Evolutionary conservation across 2,797 vertebrate species (phyloP), one percentile per base, ranked within the genome.

Genomic region (Sebastes steindachneri): DNA sequence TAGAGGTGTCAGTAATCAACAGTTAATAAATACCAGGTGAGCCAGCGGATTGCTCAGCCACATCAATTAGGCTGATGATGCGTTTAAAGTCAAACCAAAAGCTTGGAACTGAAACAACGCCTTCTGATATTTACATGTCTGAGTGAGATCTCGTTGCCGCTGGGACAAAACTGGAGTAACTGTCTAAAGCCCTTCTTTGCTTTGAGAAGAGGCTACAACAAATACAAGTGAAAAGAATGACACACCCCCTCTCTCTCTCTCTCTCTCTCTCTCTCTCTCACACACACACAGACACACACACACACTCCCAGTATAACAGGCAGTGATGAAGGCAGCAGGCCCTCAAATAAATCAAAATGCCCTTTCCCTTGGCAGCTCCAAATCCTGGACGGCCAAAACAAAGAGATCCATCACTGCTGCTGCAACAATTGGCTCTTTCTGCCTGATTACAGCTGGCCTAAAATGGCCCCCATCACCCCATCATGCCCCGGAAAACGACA

Each of bases 381-480:
- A 92, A 89, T 87, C 80, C 63, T 76, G 73, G 73, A 75, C 57
- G 68, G 82, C 88, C 90, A 94, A 87, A 92, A 92, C 91, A 91
- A 92, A 92, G 82, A 90, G 82, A 93, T 90, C 81, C 78, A 93
- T 91, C 90, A 92, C 78, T 57, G 75, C 72, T 63, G 66, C 81
- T 83, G 85, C 83, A 91, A 83, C 88, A 88, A 91, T 83, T 89
- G 85, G 70, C 76, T 82, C 85, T 88, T 88, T 91, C 90, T 84
- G 80, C 70, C 65, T 85, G 89, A 94, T 93, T 91, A 91, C 83
- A 89, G 88, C 71, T 79, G 74, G 67, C 85, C 80, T 83, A 79
- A 85, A 83, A 84, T 58, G 72, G 60, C 72, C 84, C 63, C 72
- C 77, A 87, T 86, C 78, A 83, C 80, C 82, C 63, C 65, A 75